Base-by-base conservation (phyloP, 2,888 invertebrate genomes). In the Pediacus dermestoides region DNA sequence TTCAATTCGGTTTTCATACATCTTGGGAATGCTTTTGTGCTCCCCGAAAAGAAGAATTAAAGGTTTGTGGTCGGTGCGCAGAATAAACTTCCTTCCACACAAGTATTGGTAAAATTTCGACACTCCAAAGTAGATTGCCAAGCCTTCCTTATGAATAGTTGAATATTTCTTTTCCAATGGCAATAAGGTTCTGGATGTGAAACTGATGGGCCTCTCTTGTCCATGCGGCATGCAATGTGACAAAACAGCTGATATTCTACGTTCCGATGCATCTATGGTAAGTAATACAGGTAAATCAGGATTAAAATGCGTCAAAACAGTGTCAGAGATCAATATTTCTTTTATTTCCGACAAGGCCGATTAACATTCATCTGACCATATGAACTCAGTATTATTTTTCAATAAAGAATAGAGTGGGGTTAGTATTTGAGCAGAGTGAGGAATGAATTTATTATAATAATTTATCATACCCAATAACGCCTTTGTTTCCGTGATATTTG, bases 391-490 rank as follows among this genome's bases (percentile, higher is more conserved):
- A 21, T 42, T 25, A 14, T 35, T 36, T 35, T 44, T 38, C 7
- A 46, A 25, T 21, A 49, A 27, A 9, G 25, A 14, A 38, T 49
- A 44, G 4, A 49, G 23, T 8, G 44, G 44, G 12, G 13, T 13
- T 25, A 46, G 15, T 8, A 37, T 14, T 2, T 4, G n/a, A 2
- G 47, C 33, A 3, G 33, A 2, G 10, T 40, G 39, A 12, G 31
- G 34, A 10, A 47, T 15, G 37, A 50, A 47, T 39, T 39, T 39
- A 8, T 26, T 11, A 16, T 41, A 47, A 31, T 45, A 50, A 35
- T 41, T 42, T 4, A 42, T 28, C 28, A 42, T 10, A 2, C 46
- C 46, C 15, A 39, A 4, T 22, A 45, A 43, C n/a, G 34, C 26
- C 30, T 42, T 39, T 27, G 44, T 18, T 31, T 46, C 37, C 4